Conservation (phyloP, 1,140 invertebrate species). For the Drosophila nannoptera region DNA sequence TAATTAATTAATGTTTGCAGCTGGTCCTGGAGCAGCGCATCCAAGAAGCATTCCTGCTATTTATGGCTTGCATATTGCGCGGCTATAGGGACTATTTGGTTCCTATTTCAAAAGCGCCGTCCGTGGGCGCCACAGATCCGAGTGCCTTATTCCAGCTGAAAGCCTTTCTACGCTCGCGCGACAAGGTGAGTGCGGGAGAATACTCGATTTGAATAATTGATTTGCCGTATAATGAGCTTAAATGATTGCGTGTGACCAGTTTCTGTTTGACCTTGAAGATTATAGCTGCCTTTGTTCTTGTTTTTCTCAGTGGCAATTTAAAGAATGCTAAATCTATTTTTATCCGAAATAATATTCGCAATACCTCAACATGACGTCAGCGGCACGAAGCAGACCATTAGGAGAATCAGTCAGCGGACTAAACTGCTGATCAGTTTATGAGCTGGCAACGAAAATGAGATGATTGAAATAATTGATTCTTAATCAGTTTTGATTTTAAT, state of each 20-base stretch:
- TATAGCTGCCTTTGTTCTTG: neutral
- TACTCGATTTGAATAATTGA: too few relatives aligned
- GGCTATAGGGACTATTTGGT: slow-evolving; percentile 94
- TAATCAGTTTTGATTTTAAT: too few relatives aligned
- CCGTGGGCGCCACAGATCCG: slow-evolving; percentile 95
- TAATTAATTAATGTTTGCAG: slow-evolving; percentile 46
- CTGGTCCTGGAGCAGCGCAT: slow-evolving; percentile 94
- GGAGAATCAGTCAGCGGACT: neutral
- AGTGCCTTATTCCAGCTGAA: slow-evolving; percentile 96
- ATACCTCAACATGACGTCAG: slow-evolving; percentile 18
- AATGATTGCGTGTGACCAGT: neutral
- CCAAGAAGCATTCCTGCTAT: slow-evolving; percentile 97
- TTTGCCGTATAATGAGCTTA: neutral
- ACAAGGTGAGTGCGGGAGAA: slow-evolving; percentile 79
- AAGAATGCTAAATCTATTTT: slow-evolving; percentile 21
- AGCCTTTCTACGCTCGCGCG: slow-evolving; percentile 84
- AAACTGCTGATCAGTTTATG: neutral
- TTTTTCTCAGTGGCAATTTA: neutral
- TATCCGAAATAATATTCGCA: slow-evolving; percentile 4
- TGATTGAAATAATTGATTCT: neutral
- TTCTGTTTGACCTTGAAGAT: neutral
- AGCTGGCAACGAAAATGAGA: neutral
- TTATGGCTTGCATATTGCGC: slow-evolving; percentile 95
- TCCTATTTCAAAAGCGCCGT: slow-evolving; percentile 97
- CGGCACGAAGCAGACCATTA: neutral